A percentile compares a stretch with the other conserved stretches of the same genome.
phyloP scores from a whole-genome alignment of 2,797 vertebrate genomes.

The Dendrocincla fuliginosa region DNA sequence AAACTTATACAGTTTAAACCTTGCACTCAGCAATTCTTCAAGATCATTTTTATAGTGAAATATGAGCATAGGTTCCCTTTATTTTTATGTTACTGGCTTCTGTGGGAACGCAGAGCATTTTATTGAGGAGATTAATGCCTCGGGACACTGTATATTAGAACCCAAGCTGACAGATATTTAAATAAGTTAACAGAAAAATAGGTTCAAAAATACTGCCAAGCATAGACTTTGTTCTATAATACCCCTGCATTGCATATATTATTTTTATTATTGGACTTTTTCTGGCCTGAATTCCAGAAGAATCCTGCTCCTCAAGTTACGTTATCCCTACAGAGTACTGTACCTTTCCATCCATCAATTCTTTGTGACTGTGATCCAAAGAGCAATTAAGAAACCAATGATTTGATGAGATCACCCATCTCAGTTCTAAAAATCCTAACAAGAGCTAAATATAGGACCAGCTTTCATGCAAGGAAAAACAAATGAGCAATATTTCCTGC shows the following conservation, averaged over 20 bases:
- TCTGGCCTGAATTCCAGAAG: background rate
- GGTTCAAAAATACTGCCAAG: conserved; percentile 6
- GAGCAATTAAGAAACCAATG: background rate
- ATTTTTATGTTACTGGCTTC: conserved; percentile 7
- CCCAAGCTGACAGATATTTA: conserved; percentile 7
- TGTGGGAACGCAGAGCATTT: background rate
- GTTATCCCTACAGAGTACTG: background rate
- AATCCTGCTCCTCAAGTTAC: background rate
- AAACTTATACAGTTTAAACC: background rate
- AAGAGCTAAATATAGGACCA: background rate
- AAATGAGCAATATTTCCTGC: background rate
- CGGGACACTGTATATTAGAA: background rate
- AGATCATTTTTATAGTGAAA: conserved; percentile 8
- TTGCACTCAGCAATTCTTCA: background rate
- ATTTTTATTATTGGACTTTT: conserved; percentile 18
- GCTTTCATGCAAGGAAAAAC: background rate
- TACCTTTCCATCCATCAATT: background rate
- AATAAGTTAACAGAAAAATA: conserved; percentile 28
- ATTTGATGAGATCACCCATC: background rate
- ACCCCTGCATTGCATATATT: background rate
- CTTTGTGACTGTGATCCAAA: background rate
- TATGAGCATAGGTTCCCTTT: background rate
- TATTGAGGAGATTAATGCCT: conserved; percentile 32
- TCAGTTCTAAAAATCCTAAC: background rate
- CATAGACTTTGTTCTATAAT: background rate